Base-by-base conservation (phyloP, 2,797 vertebrate genomes). In the Ciconia nigra region DNA sequence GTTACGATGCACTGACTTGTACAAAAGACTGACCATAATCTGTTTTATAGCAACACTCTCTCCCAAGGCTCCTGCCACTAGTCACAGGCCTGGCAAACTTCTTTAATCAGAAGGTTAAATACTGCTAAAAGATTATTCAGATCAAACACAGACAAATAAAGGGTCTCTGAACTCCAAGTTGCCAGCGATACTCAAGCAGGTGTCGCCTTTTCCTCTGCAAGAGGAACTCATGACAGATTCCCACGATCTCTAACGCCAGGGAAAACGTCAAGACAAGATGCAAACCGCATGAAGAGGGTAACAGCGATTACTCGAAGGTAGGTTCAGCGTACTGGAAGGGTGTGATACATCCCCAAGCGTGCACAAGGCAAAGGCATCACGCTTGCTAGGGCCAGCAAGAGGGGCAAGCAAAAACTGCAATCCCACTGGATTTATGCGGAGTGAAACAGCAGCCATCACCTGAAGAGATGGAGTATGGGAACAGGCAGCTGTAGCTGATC, bases 1-100 rank as follows among this genome's bases (percentile, higher is more conserved):
- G 33, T n/a, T 70, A 65, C 0, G 0, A 70, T 8, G 22, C 4
- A 1, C 0, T 52, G 52, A n/a, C 33, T 52, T 4, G 25, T 5
- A 26, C 2, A 13, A 42, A 37, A 79, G 66, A 24, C 10, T 24
- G 58, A 26, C 29, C 6, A 13, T 1, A 4, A n/a, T 3, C 46
- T 33, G 39, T 4, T 16, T 20, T 10, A 47, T 2, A 39, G 39
- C 1, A 12, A 20, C 1, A 2, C 20, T 6, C 33, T 13, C 63
- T 65, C n/a, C 44, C 35, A 13, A 22, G 21, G 52, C 24, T 37
- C 44, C 28, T 9, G 33, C 35, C 22, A 5, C 31, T 11, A 20
- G 7, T 33, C 57, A 12, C 65, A 46, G 25, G n/a, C 25, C 29
- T 9, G 57, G 57, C 46, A 35, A 35, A 41, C 39, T 63, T 63